Conservation (phyloP, 2,888 invertebrate species). For the Lasioglossum lativentre region DNA sequence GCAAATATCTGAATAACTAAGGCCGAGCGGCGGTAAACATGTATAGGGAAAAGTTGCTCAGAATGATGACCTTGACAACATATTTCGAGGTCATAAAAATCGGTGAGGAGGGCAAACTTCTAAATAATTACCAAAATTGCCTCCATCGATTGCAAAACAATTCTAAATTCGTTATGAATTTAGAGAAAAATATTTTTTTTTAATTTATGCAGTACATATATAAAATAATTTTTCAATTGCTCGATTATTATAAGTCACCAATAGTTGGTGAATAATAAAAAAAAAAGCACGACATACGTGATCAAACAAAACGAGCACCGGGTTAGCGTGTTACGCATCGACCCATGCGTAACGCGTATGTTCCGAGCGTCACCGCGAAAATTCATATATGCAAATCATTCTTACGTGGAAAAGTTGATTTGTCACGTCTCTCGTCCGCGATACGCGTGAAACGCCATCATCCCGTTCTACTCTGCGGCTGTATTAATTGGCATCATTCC, state of each 20-base stretch:
- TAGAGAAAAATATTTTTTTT: no score
- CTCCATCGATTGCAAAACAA: no score
- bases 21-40: no score
- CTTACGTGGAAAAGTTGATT: conserved; percentile 42
- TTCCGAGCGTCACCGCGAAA: neutral
- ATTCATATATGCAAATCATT: conserved; percentile 9
- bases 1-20: no score
- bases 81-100: no score
- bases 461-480: neutral
- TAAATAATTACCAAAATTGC: no score
- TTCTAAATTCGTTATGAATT: no score
- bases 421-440: conserved; percentile 8
- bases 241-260: neutral
- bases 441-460: conserved; percentile 23
- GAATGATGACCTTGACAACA: no score
- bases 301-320: neutral
- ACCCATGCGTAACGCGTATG: neutral
- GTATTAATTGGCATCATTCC: conserved; percentile 60
- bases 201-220: no score
- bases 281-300: neutral
- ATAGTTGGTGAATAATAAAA: neutral
- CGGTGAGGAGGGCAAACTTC: no score
- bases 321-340: neutral
- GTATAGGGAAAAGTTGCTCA: no score
- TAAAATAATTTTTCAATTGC: neutral